Evolutionary conservation across 2,797 vertebrate genomes (phyloP), one percentile per base, ranked within the genome.

Genomic region (Sebastes hubbsi): DNA sequence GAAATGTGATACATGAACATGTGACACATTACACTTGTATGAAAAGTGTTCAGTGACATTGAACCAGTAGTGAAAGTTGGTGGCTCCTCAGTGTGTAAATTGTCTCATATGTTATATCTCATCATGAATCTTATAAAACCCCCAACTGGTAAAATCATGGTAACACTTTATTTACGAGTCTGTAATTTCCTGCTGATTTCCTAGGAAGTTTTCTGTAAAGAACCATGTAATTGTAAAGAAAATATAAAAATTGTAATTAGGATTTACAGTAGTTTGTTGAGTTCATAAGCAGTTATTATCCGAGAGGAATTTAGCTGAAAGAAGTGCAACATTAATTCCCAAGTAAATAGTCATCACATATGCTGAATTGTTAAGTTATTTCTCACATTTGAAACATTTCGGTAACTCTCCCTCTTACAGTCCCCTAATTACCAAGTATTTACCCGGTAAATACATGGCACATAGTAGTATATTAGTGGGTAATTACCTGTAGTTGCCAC

Each of bases 1-100:
- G 73, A 87, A 79, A 88, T 52, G 46, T 80, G 86, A 93, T 71
- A 72, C 75, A 42, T n/a, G 67, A 65, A 18, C 65, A 80, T n/a
- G 72, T 82, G 58, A 84, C 75, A 77, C 46, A 22, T 80, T 69
- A 77, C 36, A 82, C 63, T 29, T 27, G 74, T 20, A 76, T 74
- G 62, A 72, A 82, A 56, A 56, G 46, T 11, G 22, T 22, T 30
- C 7, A 5, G 52, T 46, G 72, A 70, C 68, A 72, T 14, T 52
- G 29, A 66, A 74, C n/a, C 18, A 20, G 0, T 10, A 59, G 65
- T 59, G 36, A 78, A 84, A 75, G 80, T 71, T 71, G 36, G 32
- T 77, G 56, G 63, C 36, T 71, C 16, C 32, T 16, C 12, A 75
- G 60, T 29, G 32, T 64, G 52, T 63, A 36, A 58, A 58, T 18